Conservation (phyloP, 2,888 invertebrate genomes). For the Dyspetes luteomarginatus region DNA sequence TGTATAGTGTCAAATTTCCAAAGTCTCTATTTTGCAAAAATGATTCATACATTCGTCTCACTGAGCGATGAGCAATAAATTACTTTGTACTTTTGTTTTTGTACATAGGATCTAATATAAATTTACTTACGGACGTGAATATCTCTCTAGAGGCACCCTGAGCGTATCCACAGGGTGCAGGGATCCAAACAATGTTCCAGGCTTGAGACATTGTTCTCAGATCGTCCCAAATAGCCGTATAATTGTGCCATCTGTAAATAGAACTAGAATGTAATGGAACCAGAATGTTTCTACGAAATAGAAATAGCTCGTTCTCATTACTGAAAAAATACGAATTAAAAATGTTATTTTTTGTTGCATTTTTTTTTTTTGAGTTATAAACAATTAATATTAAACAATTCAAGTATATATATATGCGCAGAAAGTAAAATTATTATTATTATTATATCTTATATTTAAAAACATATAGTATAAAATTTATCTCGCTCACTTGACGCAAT, state of each 20-base stretch:
- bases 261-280: no score
- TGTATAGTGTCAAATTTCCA: no score
- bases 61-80: neutral
- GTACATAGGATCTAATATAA: neutral
- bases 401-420: no score
- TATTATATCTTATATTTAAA: no score
- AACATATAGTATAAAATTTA: neutral
- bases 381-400: no score
- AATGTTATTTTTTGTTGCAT: no score
- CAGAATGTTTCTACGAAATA: no score
- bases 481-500: conserved; percentile 86
- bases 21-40: conserved; percentile 14
- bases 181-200: conserved; percentile 88
- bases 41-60: no score
- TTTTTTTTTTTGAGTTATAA: no score
- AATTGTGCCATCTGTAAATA: conserved; percentile 88
- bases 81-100: conserved; percentile 15
- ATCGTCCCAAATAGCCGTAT: conserved; percentile 89
- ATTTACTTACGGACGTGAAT: conserved; percentile 79
- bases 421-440: conserved; percentile 23
- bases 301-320: no score
- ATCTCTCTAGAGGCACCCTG: conserved; percentile 89
- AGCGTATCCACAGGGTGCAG: conserved; percentile 88
- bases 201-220: conserved; percentile 87
- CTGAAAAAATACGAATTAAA: no score